Conservation (phyloP, 2,888 invertebrate species). For the Drosophila recens region DNA sequence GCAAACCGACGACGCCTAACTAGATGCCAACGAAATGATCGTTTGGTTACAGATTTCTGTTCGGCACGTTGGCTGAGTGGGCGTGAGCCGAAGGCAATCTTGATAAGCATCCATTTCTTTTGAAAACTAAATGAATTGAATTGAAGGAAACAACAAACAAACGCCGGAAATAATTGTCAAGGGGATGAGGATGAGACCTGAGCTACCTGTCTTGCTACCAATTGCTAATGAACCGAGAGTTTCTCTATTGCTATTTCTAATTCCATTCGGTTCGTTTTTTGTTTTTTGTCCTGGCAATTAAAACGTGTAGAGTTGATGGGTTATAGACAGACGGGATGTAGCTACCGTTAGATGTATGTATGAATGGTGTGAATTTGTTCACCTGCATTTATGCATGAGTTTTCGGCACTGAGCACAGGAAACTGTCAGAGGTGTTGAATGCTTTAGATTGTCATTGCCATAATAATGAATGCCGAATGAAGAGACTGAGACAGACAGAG, state of each 20-base stretch:
- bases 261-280: constrained; percentile 8
- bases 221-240: constrained; percentile 60
- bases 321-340: constrained; percentile 62
- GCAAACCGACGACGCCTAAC: constrained; percentile 62
- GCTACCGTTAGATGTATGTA: constrained; percentile 66
- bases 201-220: constrained; percentile 67
- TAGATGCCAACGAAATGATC: constrained; percentile 77
- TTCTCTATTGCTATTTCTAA: constrained; percentile 23
- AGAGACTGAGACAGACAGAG: background rate
- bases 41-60: constrained; percentile 49
- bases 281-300: constrained; percentile 61
- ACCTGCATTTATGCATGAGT: constrained; percentile 64
- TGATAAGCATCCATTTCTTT: constrained; percentile 63
- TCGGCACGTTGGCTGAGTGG: constrained; percentile 39
- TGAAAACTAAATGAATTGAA: constrained; percentile 19
- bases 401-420: constrained; percentile 54
- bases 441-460: constrained; percentile 32
- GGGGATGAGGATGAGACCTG: constrained; percentile 32
- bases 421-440: constrained; percentile 71
- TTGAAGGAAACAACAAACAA: constrained; percentile 23
- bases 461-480: constrained; percentile 37
- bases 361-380: constrained; percentile 72
- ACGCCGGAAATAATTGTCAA: constrained; percentile 79
- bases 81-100: constrained; percentile 68
- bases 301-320: constrained; percentile 37